A percentile compares a stretch with the other conserved stretches of the same genome.
Conservation (phyloP, 1,140 invertebrate genomes). For the Apis mellifera region Amel_HAv3.1 CM009932.2:8003501-8004000, state of each 20-base stretch:
- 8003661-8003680: no score
- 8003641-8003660: no score
- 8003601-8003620: no score
- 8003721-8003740: neutral
- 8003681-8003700: neutral
- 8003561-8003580: no score
- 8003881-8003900: slow-evolving; percentile 17
- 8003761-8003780: neutral
- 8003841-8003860: slow-evolving; percentile 16
- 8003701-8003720: neutral
- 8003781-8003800: neutral
- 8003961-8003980: slow-evolving; percentile 11
- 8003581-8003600: no score
- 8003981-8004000: neutral
- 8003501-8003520: no score
- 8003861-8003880: neutral
- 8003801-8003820: neutral
- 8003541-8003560: no score
- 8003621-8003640: no score
- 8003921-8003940: neutral
- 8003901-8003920: neutral
- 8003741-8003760: neutral
- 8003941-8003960: neutral
- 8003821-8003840: neutral
- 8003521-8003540: no score